These are phyloP conservation scores for Beroe forskalii DNA, from an alignment of 37 sponge, comb jelly and placozoan species.

Conservation along the genomic window DNA sequence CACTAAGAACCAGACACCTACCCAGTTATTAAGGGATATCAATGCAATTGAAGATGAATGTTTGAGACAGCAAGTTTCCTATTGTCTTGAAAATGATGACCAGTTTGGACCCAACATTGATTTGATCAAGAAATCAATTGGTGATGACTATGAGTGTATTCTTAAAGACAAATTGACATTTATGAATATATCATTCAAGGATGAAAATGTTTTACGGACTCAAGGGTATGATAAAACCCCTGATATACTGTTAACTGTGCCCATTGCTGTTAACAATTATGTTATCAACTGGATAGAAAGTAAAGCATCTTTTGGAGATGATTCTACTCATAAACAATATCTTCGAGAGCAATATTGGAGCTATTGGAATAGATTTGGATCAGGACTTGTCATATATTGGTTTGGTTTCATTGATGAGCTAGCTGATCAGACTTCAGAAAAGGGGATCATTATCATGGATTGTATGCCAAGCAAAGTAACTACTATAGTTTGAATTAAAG, in stretches of 20 bases:
- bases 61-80: not conserved
- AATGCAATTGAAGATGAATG: not conserved
- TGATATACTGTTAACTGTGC: conserved; percentile 80
- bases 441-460: conserved; percentile 55
- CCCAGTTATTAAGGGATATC: not conserved
- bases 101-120: conserved; percentile 55
- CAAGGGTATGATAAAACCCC: conserved; percentile 90
- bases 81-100: conserved; percentile 46
- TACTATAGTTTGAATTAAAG: not conserved
- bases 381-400: conserved; percentile 93
- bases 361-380: conserved; percentile 90
- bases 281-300: conserved; percentile 89
- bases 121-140: conserved; percentile 71
- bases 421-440: conserved; percentile 22
- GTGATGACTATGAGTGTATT: conserved; percentile 76
- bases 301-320: conserved; percentile 89
- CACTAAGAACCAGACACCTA: not conserved
- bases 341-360: conserved; percentile 85
- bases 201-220: conserved; percentile 71
- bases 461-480: conserved; percentile 23
- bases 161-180: conserved; percentile 69
- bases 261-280: conserved; percentile 73
- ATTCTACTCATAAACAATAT: conserved; percentile 69
- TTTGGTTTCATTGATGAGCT: conserved; percentile 81
- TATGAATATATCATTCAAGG: conserved; percentile 70